A percentile compares a stretch with the other conserved stretches of the same genome.
Conservation (phyloP, 2,797 vertebrate species). For the Acanthurus leucopareius region DNA sequence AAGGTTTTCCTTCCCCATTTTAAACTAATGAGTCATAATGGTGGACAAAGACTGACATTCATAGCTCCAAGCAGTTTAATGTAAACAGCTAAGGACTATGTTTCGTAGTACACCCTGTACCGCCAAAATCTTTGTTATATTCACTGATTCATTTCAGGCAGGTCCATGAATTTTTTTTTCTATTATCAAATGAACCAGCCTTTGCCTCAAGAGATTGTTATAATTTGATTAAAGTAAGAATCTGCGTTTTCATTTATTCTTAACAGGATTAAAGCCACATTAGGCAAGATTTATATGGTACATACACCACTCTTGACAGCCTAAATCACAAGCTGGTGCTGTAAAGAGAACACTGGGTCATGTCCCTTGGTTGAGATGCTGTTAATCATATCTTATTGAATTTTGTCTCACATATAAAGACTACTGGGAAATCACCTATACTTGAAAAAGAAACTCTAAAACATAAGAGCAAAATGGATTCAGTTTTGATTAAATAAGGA, state of each 20-base stretch:
- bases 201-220: conserved; percentile 41
- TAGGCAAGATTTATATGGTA: conserved; percentile 41
- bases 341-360: not conserved
- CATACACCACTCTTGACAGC: conserved; percentile 15
- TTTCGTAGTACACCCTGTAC: not conserved
- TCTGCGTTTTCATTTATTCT: conserved; percentile 58
- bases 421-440: conserved; percentile 3
- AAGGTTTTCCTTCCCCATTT: not conserved
- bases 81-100: not conserved
- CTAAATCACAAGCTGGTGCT: conserved; percentile 36
- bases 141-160: conserved; percentile 1
- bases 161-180: conserved; percentile 35
- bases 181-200: conserved; percentile 14
- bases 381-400: conserved; percentile 39
- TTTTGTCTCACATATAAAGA: conserved; percentile 5
- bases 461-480: not conserved
- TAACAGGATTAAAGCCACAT: conserved; percentile 59
- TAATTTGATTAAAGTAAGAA: conserved; percentile 49
- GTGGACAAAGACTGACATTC: not conserved
- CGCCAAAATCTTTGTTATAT: conserved; percentile 10
- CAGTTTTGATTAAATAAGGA: not conserved
- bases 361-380: conserved; percentile 15
- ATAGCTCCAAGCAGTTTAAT: conserved; percentile 10
- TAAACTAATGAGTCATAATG: not conserved
- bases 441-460: not conserved